These are phyloP conservation scores for Rhea americana DNA, from an alignment of 2,113 vertebrate genomes.

Conservation along the genomic window DNA sequence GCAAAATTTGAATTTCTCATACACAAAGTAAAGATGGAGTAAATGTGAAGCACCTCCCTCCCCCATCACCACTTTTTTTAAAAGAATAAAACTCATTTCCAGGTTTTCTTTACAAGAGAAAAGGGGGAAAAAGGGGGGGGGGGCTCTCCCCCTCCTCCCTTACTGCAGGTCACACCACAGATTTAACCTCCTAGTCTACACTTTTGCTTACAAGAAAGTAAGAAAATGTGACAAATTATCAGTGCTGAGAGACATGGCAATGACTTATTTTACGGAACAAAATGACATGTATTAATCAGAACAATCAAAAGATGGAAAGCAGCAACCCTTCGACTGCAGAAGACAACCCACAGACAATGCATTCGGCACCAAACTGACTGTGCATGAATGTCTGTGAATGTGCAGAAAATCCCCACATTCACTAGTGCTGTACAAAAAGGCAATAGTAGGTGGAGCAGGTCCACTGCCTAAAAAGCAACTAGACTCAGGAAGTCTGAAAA, in stretches of 20 bases:
- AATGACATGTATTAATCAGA: not conserved
- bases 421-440: not conserved
- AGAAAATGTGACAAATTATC: not conserved
- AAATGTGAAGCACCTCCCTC: not conserved
- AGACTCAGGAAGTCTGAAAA: slow-evolving; percentile 1
- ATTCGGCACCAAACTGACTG: not conserved
- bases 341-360: not conserved
- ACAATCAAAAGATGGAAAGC: not conserved
- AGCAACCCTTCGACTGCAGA: not conserved
- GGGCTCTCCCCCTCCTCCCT: not conserved
- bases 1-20: not conserved
- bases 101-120: not conserved
- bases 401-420: not conserved
- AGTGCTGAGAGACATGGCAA: not conserved
- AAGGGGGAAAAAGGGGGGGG: not conserved
- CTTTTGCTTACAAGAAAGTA: not conserved
- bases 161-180: not conserved
- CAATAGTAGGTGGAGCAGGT: not conserved
- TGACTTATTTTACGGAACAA: not conserved
- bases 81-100: not conserved
- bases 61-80: not conserved
- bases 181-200: not conserved
- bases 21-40: not conserved
- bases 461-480: not conserved
- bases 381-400: fast-evolving